Conservation (phyloP, 2,797 vertebrate genomes). For the Paguma larvata region DNA sequence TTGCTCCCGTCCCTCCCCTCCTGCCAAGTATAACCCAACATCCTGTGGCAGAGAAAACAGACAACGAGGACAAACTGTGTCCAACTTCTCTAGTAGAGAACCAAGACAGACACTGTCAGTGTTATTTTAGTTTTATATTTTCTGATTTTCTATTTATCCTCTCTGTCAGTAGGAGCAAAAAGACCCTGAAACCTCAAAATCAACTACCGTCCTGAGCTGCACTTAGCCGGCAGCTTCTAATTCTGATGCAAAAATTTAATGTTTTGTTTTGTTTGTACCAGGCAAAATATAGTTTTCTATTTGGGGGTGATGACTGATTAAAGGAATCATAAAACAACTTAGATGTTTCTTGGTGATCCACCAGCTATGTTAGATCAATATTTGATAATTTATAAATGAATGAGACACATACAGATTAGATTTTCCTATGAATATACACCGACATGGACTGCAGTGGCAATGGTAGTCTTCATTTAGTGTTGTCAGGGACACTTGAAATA, state of each 20-base stretch:
- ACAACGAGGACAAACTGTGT: background rate
- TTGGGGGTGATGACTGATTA: constrained; percentile 3
- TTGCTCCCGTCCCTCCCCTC: background rate
- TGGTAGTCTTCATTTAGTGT: background rate
- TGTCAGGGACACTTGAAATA: background rate
- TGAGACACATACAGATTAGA: background rate
- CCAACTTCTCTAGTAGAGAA: background rate
- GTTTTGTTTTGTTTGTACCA: constrained; percentile 43
- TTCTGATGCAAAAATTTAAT: constrained; percentile 38
- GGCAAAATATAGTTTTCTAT: constrained; percentile 32
- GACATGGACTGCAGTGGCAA: background rate
- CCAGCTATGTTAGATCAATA: constrained; percentile 46
- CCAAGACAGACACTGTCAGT: background rate
- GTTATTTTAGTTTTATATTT: background rate
- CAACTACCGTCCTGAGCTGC: background rate
- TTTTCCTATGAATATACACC: constrained; percentile 44
- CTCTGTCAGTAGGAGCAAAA: background rate
- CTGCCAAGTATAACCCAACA: background rate
- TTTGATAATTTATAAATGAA: constrained; percentile 67
- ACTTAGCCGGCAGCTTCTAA: background rate
- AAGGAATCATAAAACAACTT: constrained; percentile 42
- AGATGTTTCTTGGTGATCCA: background rate
- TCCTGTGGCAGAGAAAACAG: background rate
- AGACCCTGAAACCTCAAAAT: constrained; percentile 42
- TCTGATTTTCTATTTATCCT: background rate